A percentile compares a stretch with the other conserved stretches of the same genome.
Conservation (phyloP, 2,797 vertebrate genomes). For the Hydrophis major region DNA sequence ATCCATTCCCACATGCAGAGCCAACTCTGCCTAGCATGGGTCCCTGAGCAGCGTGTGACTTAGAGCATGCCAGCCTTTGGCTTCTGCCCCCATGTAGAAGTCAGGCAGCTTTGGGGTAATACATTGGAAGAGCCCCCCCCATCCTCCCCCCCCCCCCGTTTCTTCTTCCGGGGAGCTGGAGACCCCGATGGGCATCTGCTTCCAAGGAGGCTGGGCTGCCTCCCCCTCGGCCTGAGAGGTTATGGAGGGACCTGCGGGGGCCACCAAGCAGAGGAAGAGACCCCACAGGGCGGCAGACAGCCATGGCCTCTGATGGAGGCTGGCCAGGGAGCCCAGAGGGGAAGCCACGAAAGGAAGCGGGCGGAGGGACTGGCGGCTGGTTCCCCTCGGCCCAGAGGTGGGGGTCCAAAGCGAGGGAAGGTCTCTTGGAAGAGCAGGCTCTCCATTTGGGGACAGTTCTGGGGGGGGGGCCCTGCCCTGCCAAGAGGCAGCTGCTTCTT, state of each 20-base stretch:
- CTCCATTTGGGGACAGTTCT: not conserved
- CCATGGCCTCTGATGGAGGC: not conserved
- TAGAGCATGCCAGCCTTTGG: not conserved
- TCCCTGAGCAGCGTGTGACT: not conserved
- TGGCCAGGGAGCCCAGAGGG: not conserved
- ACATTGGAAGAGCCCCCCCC: not conserved
- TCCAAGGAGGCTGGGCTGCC: too few relatives aligned
- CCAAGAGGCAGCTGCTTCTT: not conserved
- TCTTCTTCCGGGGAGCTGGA: not conserved
- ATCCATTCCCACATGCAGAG: not conserved
- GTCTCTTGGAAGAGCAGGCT: not conserved
- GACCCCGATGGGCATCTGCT: not conserved
- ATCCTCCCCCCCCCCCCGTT: not conserved
- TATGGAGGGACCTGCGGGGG: not conserved
- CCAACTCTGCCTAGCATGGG: too few relatives aligned
- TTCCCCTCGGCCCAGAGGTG: not conserved
- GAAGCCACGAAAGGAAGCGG: not conserved
- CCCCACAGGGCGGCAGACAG: fast-evolving
- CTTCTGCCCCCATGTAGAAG: not conserved
- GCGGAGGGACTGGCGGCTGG: not conserved
- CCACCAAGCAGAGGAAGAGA: not conserved
- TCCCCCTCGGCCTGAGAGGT: not conserved
- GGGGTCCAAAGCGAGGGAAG: not conserved
- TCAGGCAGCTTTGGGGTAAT: not conserved
- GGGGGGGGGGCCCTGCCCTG: too few relatives aligned